Evolutionary conservation across 2,888 invertebrate species (phyloP).

Genomic region (Drosophila recens): DNA sequence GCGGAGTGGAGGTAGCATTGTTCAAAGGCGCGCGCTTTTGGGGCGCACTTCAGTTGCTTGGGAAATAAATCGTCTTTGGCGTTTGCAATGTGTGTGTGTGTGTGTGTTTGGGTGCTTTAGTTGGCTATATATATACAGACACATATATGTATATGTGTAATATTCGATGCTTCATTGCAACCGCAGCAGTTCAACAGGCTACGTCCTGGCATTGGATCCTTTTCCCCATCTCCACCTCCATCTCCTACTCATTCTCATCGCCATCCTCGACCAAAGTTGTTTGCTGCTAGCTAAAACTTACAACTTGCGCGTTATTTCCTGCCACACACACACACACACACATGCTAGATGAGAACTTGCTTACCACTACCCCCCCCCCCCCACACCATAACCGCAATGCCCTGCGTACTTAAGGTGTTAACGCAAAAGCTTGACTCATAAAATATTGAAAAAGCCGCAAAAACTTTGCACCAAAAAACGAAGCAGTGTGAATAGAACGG

Average conservation of each 20-base stretch:
- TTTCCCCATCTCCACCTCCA: conserved; percentile 6
- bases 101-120: conserved; percentile 31
- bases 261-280: conserved; percentile 52
- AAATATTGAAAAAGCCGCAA: conserved; percentile 84
- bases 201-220: conserved; percentile 34
- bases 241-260: conserved; percentile 3
- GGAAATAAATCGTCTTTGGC: conserved; percentile 77
- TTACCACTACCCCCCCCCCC: not conserved
- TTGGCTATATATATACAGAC: conserved; percentile 9
- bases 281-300: conserved; percentile 77
- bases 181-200: conserved; percentile 68
- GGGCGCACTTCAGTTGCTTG: conserved; percentile 72
- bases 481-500: conserved; percentile 22
- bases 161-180: conserved; percentile 78
- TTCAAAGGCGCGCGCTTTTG: conserved; percentile 59
- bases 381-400: conserved; percentile 60
- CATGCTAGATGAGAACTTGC: conserved; percentile 23
- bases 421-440: conserved; percentile 82
- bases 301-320: conserved; percentile 79
- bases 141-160: conserved; percentile 18
- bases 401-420: conserved; percentile 81
- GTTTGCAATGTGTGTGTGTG: conserved; percentile 38
- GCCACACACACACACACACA: conserved; percentile 56
- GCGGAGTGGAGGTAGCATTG: conserved; percentile 46
- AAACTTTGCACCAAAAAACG: conserved; percentile 80